Base-by-base conservation (phyloP, 2,113 vertebrate genomes). In the Paralichthys olivaceus region DNA sequence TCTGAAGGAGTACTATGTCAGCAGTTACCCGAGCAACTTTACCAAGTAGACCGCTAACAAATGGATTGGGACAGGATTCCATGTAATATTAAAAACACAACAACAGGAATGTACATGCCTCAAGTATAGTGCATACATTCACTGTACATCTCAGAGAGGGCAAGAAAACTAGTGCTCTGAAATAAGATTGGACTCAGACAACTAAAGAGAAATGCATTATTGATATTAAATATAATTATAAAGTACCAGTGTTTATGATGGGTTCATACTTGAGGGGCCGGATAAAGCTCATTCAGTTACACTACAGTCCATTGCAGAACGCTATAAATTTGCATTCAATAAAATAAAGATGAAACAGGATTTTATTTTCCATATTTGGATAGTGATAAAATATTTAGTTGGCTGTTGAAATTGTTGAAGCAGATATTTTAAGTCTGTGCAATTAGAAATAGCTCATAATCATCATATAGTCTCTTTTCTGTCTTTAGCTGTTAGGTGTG, bases 21-120 rank as follows among this genome's bases (percentile, higher is more conserved):
- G 81, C 84, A 80, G 94, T 95, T 96, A 95, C 90, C 91, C 86
- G 93, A 95, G 95, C 80, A 94, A 91, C 85, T 89, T 76, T 45
- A 55, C 29, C 45, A 29, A 69, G 61, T 53, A 19, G 60, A 77
- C 80, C 69, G 72, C 69, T 77, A 71, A 78, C 49, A 80, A 72
- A 77, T 32, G n/a, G 57, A 69, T 29, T 22, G 34, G 51, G 62
- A 68, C 49, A 34, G 72, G 34, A 47, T 32, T 60, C n/a, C 22
- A 34, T 82, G 37, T 54, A 77, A 69, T 77, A 66, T 61, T 76
- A 59, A 74, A 77, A 81, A 77, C 58, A 65, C 25, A 63, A 60
- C 43, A 65, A 53, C 28, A 26, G 32, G 32, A 13, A 37, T 61
- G 13, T 61, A 22, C 4, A 37, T 22, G 32, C 17, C 23, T 57